Conservation (phyloP, 2,888 invertebrate genomes). For the Palloptera scutellata region DNA sequence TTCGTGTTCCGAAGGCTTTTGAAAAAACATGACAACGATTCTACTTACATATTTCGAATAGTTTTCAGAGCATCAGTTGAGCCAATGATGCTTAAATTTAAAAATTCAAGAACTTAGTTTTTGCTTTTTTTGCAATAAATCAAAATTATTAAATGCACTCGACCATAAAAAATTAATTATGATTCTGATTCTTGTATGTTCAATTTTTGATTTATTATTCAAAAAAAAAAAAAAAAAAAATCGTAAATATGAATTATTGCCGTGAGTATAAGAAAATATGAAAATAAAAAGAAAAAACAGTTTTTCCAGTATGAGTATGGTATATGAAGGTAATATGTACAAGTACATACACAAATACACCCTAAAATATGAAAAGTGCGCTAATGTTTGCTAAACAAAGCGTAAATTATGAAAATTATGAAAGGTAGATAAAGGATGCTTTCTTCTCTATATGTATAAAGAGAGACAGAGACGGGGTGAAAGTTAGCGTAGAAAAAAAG, state of each 20-base stretch:
- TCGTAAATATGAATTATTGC: conserved; percentile 30
- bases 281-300: neutral
- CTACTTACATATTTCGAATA: no score
- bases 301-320: neutral
- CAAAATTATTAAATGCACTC: conserved; percentile 31
- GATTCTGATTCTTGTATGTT: conserved; percentile 26
- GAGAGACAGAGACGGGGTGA: neutral
- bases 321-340: conserved; percentile 3
- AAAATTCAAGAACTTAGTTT: no score
- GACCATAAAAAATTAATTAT: conserved; percentile 43
- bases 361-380: conserved; percentile 6
- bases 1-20: no score
- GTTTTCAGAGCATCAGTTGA: no score
- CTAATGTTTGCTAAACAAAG: conserved; percentile 40
- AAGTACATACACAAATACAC: conserved; percentile 19
- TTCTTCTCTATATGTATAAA: neutral
- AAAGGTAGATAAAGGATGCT: neutral
- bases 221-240: conserved; percentile 14
- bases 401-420: conserved; percentile 38
- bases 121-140: conserved; percentile 20
- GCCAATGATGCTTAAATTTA: no score
- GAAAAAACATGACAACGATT: no score
- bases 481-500: conserved; percentile 5
- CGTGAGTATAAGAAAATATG: neutral
- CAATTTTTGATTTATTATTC: conserved; percentile 18